Evolutionary conservation across 2,113 vertebrate genomes (phyloP), one percentile per base, ranked within the genome.

Genomic region (Alectura lathami): DNA sequence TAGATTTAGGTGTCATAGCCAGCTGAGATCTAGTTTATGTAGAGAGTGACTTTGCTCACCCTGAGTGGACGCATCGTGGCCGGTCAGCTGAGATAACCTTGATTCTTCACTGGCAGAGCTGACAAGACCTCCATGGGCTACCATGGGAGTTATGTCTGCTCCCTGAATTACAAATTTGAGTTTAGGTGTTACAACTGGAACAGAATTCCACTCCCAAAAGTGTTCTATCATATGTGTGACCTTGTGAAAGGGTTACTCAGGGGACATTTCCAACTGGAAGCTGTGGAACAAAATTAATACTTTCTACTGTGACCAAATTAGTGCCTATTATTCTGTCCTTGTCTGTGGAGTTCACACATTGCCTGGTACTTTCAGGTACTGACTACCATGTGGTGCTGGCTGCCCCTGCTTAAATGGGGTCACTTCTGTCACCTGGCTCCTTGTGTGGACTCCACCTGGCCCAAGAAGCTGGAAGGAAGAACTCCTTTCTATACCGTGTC

Each of bases 391-490:
- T 30, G n/a, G n/a, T n/a, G n/a, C 38, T 62, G 36, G 23, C 26
- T 85, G 32, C 29, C 0, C 2, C 40, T 2, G 0, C 26, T 36
- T 34, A 30, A 4, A 6, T 6, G 36, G 22, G 32, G 34, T 51
- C 4, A 38, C 32, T 80, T 64, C 13, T 50, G 76, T 80, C 30
- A 69, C 34, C 23, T 68, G 53, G 11, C 7, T 68, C 8, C 32
- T 82, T 69, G 13, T 0, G 0, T n/a, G 57, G 53, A 15, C 43
- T 83, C 17, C 43, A 76, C 0, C 16, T 20, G 13, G 30, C 15
- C 34, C 36, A 40, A 45, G 48, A 50, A 54, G 11, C 38, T 88
- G 54, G 62, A 83, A 72, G 12, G 23, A 80, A 73, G 51, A 43
- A 27, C 17, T 34, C 32, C 16, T 80, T 86, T 77, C 54, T 11